Percentiles rank a stretch among this genome's conserved stretches.
phyloP scores from a whole-genome alignment of 1,140 invertebrate genomes.

The Drosophila varians region DNA sequence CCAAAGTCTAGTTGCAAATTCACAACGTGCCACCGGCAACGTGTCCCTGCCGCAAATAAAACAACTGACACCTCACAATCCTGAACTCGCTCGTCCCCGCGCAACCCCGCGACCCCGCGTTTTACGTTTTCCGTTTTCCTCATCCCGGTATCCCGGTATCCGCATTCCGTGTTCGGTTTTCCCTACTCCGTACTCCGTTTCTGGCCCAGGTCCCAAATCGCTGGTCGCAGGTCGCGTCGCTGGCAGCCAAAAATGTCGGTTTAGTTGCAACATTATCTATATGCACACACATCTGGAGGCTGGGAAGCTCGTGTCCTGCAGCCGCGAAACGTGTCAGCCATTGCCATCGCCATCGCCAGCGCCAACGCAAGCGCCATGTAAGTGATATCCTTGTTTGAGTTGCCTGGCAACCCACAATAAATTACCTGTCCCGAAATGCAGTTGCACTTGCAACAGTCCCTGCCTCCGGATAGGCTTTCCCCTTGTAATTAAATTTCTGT shows the following conservation, averaged over 20 bases:
- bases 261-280: constrained; percentile 70
- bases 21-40: constrained; percentile 66
- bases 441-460: constrained; percentile 17
- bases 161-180: constrained; percentile 19
- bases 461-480: constrained; percentile 7
- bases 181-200: background rate
- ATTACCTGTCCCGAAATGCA: constrained; percentile 61
- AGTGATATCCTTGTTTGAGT: constrained; percentile 68
- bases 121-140: background rate
- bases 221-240: constrained; percentile 30
- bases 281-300: constrained; percentile 13
- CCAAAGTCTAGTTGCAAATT: constrained; percentile 64
- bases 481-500: constrained; percentile 74
- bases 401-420: constrained; percentile 60
- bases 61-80: constrained; percentile 56
- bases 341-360: constrained; percentile 32
- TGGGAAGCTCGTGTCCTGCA: constrained; percentile 21
- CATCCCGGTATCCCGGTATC: background rate
- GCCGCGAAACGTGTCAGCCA: constrained; percentile 43
- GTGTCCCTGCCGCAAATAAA: constrained; percentile 52
- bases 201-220: too few relatives aligned
- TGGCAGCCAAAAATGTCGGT: constrained; percentile 64
- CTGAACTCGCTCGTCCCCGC: background rate
- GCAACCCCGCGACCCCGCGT: background rate
- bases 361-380: constrained; percentile 51